Conservation (phyloP, 2,888 invertebrate genomes). For the Pandemis cinnamomeana region DNA sequence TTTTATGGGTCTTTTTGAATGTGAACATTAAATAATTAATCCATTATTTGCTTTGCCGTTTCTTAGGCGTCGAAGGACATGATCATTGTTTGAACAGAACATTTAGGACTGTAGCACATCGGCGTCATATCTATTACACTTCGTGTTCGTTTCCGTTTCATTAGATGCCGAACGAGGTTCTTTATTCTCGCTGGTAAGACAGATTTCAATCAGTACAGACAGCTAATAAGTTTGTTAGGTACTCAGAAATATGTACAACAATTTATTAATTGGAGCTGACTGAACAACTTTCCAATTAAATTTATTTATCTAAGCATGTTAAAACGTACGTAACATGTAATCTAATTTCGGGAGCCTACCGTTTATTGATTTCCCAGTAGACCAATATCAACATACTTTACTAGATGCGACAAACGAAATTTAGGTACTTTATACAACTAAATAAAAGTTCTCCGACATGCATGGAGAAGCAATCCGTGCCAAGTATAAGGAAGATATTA, state of each 20-base stretch:
- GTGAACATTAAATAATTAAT: slow-evolving; percentile 42
- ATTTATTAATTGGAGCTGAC: slow-evolving; percentile 2
- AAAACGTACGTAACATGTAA: slow-evolving; percentile 2
- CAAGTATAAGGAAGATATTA: slow-evolving; percentile 14
- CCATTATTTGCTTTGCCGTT: slow-evolving; percentile 8
- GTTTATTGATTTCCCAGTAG: slow-evolving; percentile 58
- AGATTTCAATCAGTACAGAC: slow-evolving; percentile 2
- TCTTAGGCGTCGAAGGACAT: background rate
- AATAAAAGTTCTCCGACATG: background rate
- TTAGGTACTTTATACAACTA: background rate
- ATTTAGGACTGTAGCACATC: background rate
- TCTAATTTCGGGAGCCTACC: slow-evolving; percentile 48
- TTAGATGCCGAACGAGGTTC: background rate
- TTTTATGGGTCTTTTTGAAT: slow-evolving; percentile 59
- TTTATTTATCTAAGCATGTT: slow-evolving; percentile 1
- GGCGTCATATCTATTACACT: background rate
- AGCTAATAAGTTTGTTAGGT: background rate
- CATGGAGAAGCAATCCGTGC: slow-evolving; percentile 8
- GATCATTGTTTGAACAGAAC: background rate
- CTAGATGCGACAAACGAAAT: slow-evolving; percentile 6
- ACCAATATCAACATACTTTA: slow-evolving; percentile 18
- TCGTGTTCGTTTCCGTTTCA: background rate
- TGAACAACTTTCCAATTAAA: background rate
- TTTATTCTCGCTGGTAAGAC: background rate
- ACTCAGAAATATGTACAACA: slow-evolving; percentile 2